These are phyloP conservation scores for Ophion costatus DNA, from an alignment of 2,888 invertebrate species.

Conservation along the genomic window DNA sequence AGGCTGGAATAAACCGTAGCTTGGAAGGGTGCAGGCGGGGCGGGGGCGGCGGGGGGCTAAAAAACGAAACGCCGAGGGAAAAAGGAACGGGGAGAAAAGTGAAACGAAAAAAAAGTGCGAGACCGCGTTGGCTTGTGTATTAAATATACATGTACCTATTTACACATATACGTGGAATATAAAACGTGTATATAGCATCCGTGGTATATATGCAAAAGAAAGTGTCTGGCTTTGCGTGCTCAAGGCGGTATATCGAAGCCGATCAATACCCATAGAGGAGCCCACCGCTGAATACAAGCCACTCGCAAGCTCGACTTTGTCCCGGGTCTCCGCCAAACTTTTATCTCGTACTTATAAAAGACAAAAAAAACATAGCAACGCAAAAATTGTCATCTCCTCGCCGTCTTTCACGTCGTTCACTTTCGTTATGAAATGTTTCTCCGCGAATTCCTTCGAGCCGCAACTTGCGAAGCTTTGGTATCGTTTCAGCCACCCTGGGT, in stretches of 20 bases:
- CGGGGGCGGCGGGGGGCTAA: slow-evolving; percentile 16
- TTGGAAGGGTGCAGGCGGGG: slow-evolving; percentile 14
- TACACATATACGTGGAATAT: slow-evolving; percentile 8
- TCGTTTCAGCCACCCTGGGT: not conserved
- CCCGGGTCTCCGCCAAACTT: slow-evolving; percentile 33
- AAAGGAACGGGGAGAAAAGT: slow-evolving; percentile 45
- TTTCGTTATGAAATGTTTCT: not conserved
- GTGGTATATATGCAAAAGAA: slow-evolving; percentile 60
- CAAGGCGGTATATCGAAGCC: slow-evolving; percentile 69
- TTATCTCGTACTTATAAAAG: slow-evolving; percentile 25
- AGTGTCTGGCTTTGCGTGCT: slow-evolving; percentile 66
- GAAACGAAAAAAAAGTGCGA: slow-evolving; percentile 43
- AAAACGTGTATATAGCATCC: slow-evolving; percentile 17
- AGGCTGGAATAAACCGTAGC: slow-evolving; percentile 77
- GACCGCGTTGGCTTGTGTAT: slow-evolving; percentile 47
- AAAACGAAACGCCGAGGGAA: slow-evolving; percentile 53
- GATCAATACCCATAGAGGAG: slow-evolving; percentile 74
- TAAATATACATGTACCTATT: slow-evolving; percentile 27
- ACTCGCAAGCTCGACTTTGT: slow-evolving; percentile 39
- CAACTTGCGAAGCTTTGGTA: not conserved
- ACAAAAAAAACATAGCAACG: slow-evolving; percentile 4
- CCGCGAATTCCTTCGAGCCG: not conserved
- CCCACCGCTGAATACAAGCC: slow-evolving; percentile 44
- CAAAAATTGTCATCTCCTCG: not conserved
- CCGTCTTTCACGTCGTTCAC: slow-evolving; percentile 7